A percentile compares a stretch with the other conserved stretches of the same genome.
Evolutionary conservation across 2,888 invertebrate genomes (phyloP).

Genomic region (Philopedon plagiatum): DNA sequence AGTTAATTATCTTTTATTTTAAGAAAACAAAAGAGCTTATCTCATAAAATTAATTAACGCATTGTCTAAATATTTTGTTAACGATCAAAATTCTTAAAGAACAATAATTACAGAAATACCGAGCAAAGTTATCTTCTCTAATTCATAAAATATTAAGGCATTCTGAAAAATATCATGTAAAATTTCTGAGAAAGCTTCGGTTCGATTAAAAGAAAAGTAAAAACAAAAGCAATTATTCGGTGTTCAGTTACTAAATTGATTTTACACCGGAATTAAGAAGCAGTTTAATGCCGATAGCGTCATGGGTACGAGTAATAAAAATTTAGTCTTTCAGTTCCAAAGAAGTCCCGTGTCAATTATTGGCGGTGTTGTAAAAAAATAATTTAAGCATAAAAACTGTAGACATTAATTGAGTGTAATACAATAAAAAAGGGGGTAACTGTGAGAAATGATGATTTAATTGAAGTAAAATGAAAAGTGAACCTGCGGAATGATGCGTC

Average conservation of each 20-base stretch:
- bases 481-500: too few species aligned
- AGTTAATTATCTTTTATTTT: too few species aligned
- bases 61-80: too few species aligned
- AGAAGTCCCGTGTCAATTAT: constrained; percentile 13
- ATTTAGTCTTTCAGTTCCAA: constrained; percentile 27
- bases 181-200: constrained; percentile 9
- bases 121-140: not conserved
- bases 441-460: too few species aligned
- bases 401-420: too few species aligned
- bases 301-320: constrained; percentile 40
- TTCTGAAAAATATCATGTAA: not conserved
- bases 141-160: not conserved
- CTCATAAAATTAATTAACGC: too few species aligned
- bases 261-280: constrained; percentile 43
- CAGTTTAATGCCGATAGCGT: constrained; percentile 26
- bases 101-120: too few species aligned
- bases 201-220: constrained; percentile 18
- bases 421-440: too few species aligned
- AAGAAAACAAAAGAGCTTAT: too few species aligned
- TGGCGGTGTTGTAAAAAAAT: not conserved
- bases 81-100: too few species aligned
- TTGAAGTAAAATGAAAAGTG: too few species aligned
- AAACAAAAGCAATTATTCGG: constrained; percentile 46
- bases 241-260: constrained; percentile 43
- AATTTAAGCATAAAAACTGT: too few species aligned